Percentiles rank a stretch among this genome's conserved stretches.
Conservation (phyloP, 2,888 invertebrate species). For the Amorpha juglandis region DNA sequence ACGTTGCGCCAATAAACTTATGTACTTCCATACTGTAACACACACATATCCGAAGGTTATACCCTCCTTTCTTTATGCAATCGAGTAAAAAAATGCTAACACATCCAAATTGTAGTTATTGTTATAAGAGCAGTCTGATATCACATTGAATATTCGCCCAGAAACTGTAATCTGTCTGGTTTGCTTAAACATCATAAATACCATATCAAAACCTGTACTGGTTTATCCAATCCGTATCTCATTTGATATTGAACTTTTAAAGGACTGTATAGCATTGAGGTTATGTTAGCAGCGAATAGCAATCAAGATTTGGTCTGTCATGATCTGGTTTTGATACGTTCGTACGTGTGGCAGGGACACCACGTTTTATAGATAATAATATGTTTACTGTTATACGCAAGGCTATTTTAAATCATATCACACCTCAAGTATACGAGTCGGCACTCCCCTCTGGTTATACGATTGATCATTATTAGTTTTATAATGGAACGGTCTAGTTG, state of each 20-base stretch:
- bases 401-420: slow-evolving; percentile 15
- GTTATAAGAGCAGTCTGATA: too few species aligned
- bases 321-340: slow-evolving; percentile 18
- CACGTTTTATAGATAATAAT: background rate
- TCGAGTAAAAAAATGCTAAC: too few species aligned
- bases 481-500: background rate
- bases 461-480: background rate
- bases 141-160: background rate
- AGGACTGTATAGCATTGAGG: slow-evolving; percentile 22
- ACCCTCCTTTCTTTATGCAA: too few species aligned
- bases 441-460: background rate
- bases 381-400: slow-evolving; percentile 17
- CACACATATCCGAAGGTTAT: too few species aligned
- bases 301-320: slow-evolving; percentile 12
- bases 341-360: slow-evolving; percentile 2
- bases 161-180: background rate
- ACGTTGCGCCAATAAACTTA: too few species aligned
- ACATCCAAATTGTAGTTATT: too few species aligned
- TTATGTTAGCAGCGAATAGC: slow-evolving; percentile 11
- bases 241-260: slow-evolving; percentile 29
- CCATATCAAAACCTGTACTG: slow-evolving; percentile 17
- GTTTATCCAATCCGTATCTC: slow-evolving; percentile 26
- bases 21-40: too few species aligned
- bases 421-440: background rate
- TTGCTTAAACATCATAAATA: background rate